Percentiles rank a stretch among this genome's conserved stretches.
phyloP scores from a whole-genome alignment of 2,888 invertebrate species.

The Eledona agricola region DNA sequence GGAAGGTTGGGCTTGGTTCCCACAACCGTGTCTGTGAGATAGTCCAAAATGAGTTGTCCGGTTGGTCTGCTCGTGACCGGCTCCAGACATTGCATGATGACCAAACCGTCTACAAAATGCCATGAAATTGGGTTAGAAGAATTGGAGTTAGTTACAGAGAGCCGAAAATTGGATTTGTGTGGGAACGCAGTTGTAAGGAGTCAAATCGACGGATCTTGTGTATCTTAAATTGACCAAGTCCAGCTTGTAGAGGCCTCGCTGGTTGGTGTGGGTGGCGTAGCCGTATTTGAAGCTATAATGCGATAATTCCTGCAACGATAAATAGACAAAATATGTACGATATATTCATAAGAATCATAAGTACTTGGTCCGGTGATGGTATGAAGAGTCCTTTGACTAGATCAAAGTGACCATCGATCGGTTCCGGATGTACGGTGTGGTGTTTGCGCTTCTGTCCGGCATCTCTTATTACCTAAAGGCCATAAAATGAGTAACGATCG shows the following conservation, averaged over 20 bases:
- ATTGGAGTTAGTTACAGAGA: constrained; percentile 66
- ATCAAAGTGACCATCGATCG: constrained; percentile 80
- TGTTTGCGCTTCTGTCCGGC: constrained; percentile 77
- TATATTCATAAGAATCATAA: not conserved
- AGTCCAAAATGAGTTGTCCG: constrained; percentile 75
- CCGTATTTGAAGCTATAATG: constrained; percentile 72
- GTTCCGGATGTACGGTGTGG: constrained; percentile 76
- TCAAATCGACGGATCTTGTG: constrained; percentile 75
- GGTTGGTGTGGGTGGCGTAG: constrained; percentile 77
- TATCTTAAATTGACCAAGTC: constrained; percentile 77
- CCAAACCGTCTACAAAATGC: constrained; percentile 70
- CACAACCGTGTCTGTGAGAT: constrained; percentile 75
- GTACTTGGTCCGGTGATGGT: constrained; percentile 67
- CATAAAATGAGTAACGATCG: constrained; percentile 1
- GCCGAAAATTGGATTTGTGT: constrained; percentile 74
- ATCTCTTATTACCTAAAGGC: constrained; percentile 71
- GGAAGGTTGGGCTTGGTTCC: constrained; percentile 70
- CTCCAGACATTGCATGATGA: constrained; percentile 75
- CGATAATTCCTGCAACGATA: constrained; percentile 65
- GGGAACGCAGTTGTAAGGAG: constrained; percentile 78
- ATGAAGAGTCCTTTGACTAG: constrained; percentile 72
- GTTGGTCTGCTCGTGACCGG: constrained; percentile 71
- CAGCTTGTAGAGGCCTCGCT: constrained; percentile 76
- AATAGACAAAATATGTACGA: not conserved
- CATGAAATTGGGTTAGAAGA: not conserved